These are phyloP conservation scores for Leptinotarsa rubiginosa DNA, from an alignment of 2,888 invertebrate species.

Conservation along the genomic window DNA sequence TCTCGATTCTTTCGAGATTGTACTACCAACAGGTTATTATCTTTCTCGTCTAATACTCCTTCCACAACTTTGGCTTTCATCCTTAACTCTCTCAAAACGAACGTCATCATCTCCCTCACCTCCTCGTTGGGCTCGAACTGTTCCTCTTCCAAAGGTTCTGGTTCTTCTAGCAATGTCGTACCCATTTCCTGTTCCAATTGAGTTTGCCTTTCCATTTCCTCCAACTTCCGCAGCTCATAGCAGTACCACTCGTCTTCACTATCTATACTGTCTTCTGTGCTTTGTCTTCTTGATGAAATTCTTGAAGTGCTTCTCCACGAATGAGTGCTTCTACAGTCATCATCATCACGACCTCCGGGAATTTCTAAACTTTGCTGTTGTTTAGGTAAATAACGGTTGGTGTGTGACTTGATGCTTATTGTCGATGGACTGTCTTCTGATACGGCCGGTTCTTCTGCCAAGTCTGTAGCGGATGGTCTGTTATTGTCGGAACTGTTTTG, in stretches of 20 bases:
- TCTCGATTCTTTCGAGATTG: constrained; percentile 62
- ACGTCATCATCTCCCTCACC: constrained; percentile 83
- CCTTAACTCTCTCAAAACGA: constrained; percentile 81
- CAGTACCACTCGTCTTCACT: constrained; percentile 95
- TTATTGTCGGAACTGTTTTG: constrained; percentile 54
- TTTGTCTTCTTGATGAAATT: constrained; percentile 87
- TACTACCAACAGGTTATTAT: constrained; percentile 62
- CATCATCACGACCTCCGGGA: constrained; percentile 82
- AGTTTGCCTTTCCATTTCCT: constrained; percentile 85
- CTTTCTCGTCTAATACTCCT: constrained; percentile 63
- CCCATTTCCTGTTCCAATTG: constrained; percentile 75
- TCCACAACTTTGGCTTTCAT: constrained; percentile 72
- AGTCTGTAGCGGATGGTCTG: constrained; percentile 34
- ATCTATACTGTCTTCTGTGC: constrained; percentile 92
- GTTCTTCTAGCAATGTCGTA: constrained; percentile 72
- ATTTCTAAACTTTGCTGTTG: constrained; percentile 86
- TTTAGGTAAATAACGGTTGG: constrained; percentile 73
- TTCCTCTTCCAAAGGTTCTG: constrained; percentile 68
- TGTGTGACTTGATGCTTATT: constrained; percentile 71
- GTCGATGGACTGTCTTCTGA: constrained; percentile 77
- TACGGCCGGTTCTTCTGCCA: constrained; percentile 68
- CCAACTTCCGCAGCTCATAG: constrained; percentile 86
- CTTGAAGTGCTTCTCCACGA: constrained; percentile 88
- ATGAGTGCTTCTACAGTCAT: constrained; percentile 88
- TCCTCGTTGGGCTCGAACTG: constrained; percentile 75